Percentiles rank a stretch among this genome's conserved stretches.
Conservation (phyloP, 2,797 vertebrate genomes). For the Clarias fuscus region DNA sequence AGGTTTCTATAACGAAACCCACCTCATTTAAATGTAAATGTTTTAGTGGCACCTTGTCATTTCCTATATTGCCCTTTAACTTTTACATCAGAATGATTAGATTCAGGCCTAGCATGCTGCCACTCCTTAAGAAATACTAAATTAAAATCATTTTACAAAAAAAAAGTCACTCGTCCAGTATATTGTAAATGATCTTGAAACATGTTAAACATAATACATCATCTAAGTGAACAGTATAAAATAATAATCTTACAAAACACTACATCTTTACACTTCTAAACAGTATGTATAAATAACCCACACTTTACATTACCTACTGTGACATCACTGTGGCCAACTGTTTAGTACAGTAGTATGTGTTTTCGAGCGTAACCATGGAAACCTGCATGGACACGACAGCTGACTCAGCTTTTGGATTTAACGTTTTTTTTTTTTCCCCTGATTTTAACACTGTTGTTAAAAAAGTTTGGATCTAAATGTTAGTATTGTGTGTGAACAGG, state of each 20-base stretch:
- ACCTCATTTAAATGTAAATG: constrained; percentile 1
- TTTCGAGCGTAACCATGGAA: not conserved
- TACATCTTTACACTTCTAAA: too few species aligned
- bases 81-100: not conserved
- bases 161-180: not conserved
- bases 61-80: not conserved
- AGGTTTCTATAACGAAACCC: constrained; percentile 6
- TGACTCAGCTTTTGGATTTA: not conserved
- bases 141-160: too few species aligned
- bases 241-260: not conserved
- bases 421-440: not conserved
- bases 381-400: not conserved
- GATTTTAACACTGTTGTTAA: not conserved
- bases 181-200: not conserved
- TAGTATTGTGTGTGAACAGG: constrained; percentile 32
- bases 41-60: not conserved
- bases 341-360: not conserved
- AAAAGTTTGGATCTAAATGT: constrained; percentile 59
- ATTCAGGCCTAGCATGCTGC: not conserved
- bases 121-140: too few species aligned
- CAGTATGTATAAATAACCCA: not conserved
- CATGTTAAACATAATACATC: not conserved
- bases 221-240: not conserved
- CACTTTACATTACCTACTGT: not conserved
- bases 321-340: not conserved